These are phyloP conservation scores for Umimayanthus kanabou DNA, from an alignment of 92 coral and sea anemone species.

Conservation along the genomic window DNA sequence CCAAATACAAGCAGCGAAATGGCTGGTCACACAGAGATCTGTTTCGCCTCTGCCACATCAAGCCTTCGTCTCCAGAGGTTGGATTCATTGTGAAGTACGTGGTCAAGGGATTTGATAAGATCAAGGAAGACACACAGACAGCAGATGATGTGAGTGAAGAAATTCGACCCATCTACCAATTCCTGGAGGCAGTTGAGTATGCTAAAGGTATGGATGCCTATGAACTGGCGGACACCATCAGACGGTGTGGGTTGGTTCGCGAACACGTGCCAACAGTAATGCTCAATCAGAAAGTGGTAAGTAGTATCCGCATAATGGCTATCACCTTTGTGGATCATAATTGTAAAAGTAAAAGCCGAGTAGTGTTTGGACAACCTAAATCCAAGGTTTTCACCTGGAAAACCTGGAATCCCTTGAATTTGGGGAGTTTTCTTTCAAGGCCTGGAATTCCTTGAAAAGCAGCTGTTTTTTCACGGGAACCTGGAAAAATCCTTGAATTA, in stretches of 20 bases:
- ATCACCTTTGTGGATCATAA: too few relatives aligned
- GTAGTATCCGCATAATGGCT: not conserved
- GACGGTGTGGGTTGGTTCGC: slow-evolving; percentile 68
- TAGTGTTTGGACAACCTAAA: too few relatives aligned
- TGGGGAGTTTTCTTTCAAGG: too few relatives aligned
- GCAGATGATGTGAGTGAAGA: slow-evolving; percentile 53
- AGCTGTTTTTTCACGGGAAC: too few relatives aligned
- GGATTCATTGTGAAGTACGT: slow-evolving; percentile 69
- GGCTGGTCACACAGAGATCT: slow-evolving; percentile 94
- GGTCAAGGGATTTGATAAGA: slow-evolving; percentile 46
- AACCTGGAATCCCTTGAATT: too few relatives aligned
- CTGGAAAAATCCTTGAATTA: too few relatives aligned
- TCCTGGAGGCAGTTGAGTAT: slow-evolving; percentile 68
- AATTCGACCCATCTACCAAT: slow-evolving; percentile 55
- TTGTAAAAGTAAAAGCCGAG: too few relatives aligned
- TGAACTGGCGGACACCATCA: slow-evolving; percentile 62
- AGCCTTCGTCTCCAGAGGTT: slow-evolving; percentile 49
- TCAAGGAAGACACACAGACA: slow-evolving; percentile 37
- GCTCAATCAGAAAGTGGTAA: slow-evolving; percentile 66
- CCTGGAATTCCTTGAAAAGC: too few relatives aligned
- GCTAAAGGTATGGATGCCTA: slow-evolving; percentile 68
- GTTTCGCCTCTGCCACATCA: slow-evolving; percentile 87
- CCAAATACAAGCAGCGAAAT: slow-evolving; percentile 92
- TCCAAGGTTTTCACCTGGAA: too few relatives aligned
- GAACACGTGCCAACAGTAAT: slow-evolving; percentile 90